Evolutionary conservation across 2,113 vertebrate species (phyloP).

Genomic region (Microcebus lehilahytsara): DNA sequence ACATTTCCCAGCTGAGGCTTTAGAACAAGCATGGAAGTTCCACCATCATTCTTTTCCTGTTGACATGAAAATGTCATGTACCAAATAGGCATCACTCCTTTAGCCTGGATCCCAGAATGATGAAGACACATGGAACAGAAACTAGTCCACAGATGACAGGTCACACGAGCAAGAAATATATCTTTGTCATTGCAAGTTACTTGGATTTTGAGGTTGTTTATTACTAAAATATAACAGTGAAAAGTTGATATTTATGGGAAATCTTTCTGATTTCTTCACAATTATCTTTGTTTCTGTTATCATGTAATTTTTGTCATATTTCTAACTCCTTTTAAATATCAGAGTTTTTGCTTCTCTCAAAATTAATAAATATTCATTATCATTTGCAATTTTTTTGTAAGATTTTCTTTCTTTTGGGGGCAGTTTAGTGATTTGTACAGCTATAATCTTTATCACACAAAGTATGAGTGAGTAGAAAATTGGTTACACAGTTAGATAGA

Average conservation of each 20-base stretch:
- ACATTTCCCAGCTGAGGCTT: neutral
- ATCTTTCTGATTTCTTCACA: neutral
- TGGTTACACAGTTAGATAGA: neutral
- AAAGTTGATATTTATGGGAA: neutral
- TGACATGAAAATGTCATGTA: neutral
- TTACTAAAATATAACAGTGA: neutral
- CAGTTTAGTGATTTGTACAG: neutral
- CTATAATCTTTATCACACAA: neutral
- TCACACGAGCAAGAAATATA: neutral
- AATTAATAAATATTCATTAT: neutral
- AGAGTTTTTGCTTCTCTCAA: slow-evolving; percentile 49
- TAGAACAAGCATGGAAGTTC: neutral
- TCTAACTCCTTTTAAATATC: slow-evolving; percentile 45
- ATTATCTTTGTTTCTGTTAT: neutral
- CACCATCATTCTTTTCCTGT: neutral
- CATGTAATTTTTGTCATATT: slow-evolving; percentile 28
- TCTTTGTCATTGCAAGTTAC: neutral
- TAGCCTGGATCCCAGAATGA: neutral
- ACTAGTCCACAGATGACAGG: neutral
- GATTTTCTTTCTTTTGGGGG: neutral
- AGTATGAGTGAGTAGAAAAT: neutral
- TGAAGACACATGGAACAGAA: neutral
- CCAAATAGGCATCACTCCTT: neutral
- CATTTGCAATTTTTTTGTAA: neutral
- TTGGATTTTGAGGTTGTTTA: neutral